phyloP scores from a whole-genome alignment of 2,888 invertebrate species.

The Panorpa germanica region DNA sequence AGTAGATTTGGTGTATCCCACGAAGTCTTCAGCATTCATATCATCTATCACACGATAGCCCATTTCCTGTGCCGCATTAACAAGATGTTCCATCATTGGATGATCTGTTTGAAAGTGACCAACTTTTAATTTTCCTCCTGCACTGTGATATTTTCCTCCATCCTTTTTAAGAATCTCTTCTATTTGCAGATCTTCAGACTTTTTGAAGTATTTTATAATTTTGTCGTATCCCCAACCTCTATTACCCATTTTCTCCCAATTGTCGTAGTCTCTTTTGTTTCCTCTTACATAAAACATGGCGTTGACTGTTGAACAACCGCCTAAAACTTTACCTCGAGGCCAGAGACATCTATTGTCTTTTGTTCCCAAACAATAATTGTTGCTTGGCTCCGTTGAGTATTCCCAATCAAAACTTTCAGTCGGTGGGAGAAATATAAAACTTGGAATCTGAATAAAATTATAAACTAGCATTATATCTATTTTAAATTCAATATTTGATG shows the following conservation, averaged over 20 bases:
- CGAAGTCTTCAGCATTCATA: constrained; percentile 64
- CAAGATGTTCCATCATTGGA: constrained; percentile 61
- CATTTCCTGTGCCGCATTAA: constrained; percentile 64
- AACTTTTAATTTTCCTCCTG: constrained; percentile 65
- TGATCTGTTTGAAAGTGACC: constrained; percentile 72
- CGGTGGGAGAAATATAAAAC: constrained; percentile 67
- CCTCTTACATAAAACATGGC: constrained; percentile 87
- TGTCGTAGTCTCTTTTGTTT: constrained; percentile 69
- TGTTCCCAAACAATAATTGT: constrained; percentile 72
- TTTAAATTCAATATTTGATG: too few species aligned
- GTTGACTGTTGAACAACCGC: constrained; percentile 74
- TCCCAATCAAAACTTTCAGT: constrained; percentile 86
- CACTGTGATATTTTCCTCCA: constrained; percentile 48
- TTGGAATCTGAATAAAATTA: too few species aligned
- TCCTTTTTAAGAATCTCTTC: constrained; percentile 44
- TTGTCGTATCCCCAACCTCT: constrained; percentile 72
- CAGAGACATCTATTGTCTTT: constrained; percentile 74
- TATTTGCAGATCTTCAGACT: constrained; percentile 76
- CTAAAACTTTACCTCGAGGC: constrained; percentile 83
- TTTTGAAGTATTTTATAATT: constrained; percentile 67
- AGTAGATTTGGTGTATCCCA: constrained; percentile 67
- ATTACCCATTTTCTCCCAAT: constrained; percentile 70
- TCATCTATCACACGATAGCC: constrained; percentile 76
- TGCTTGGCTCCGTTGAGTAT: constrained; percentile 67
- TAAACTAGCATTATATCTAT: too few species aligned